These are phyloP conservation scores for Rhopalosiphum nymphaeae DNA, from an alignment of 2,888 invertebrate genomes.

Conservation along the genomic window DNA sequence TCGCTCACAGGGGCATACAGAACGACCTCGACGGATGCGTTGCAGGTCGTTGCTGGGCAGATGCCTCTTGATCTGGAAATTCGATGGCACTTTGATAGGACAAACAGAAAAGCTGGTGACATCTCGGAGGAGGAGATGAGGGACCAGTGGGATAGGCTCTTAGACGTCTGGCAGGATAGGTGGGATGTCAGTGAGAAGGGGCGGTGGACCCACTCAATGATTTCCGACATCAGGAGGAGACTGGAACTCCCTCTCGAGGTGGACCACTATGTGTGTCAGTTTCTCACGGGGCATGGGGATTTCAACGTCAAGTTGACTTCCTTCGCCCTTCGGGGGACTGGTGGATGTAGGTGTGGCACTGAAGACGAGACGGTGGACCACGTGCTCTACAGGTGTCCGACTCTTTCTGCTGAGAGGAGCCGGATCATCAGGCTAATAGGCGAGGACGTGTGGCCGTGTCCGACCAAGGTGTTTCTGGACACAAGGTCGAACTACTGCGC, in stretches of 20 bases:
- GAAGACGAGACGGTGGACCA: slow-evolving; percentile 1
- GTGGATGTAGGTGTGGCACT: not conserved
- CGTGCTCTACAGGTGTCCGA: not conserved
- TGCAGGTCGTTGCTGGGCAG: too few species aligned
- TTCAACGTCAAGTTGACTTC: too few species aligned
- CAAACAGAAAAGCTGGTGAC: not conserved
- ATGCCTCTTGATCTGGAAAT: not conserved
- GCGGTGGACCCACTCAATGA: too few species aligned
- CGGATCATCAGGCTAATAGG: not conserved
- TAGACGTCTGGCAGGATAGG: not conserved
- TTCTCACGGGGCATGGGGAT: too few species aligned
- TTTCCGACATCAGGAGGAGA: too few species aligned
- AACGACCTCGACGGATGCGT: too few species aligned
- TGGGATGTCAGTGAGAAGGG: too few species aligned
- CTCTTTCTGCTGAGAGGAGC: not conserved
- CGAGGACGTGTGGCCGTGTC: not conserved
- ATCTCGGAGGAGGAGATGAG: not conserved
- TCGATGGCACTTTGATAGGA: too few species aligned
- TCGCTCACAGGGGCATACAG: too few species aligned
- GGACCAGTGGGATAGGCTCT: not conserved
- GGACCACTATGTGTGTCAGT: not conserved
- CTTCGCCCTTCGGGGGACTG: not conserved
- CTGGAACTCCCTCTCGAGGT: not conserved
- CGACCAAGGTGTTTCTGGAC: not conserved
- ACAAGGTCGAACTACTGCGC: not conserved